These are phyloP conservation scores for Ligdia adustata DNA, from an alignment of 2,888 invertebrate genomes.

Conservation along the genomic window DNA sequence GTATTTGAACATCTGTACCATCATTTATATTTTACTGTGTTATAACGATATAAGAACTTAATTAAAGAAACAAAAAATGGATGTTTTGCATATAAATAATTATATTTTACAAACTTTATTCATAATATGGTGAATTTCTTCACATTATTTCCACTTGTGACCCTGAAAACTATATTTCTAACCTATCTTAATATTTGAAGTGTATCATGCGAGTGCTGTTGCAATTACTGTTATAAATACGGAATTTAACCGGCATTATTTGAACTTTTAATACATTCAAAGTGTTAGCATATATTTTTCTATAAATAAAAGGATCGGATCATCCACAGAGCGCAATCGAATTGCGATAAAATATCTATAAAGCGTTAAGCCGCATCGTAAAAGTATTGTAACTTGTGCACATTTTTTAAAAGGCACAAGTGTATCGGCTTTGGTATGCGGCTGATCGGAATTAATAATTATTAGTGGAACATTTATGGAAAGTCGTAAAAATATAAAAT, in stretches of 20 bases:
- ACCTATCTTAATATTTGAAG: not conserved
- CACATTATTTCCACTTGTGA: not conserved
- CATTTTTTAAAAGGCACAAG: slow-evolving; percentile 55
- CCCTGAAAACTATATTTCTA: not conserved
- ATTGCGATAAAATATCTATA: slow-evolving; percentile 77
- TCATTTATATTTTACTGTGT: no score
- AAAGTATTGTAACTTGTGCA: slow-evolving; percentile 70
- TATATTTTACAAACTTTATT: no score
- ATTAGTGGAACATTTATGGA: slow-evolving; percentile 42
- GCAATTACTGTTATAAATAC: slow-evolving; percentile 32
- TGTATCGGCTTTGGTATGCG: slow-evolving; percentile 29
- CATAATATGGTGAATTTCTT: no score
- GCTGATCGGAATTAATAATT: slow-evolving; percentile 46
- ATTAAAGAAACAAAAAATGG: no score
- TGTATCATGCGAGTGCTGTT: slow-evolving; percentile 7
- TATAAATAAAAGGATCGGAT: slow-evolving; percentile 75
- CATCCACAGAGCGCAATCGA: slow-evolving; percentile 76
- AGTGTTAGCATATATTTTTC: slow-evolving; percentile 69
- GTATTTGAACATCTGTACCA: no score
- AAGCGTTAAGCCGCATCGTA: slow-evolving; percentile 64
- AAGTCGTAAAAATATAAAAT: slow-evolving; percentile 37
- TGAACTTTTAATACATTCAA: slow-evolving; percentile 69
- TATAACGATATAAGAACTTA: no score
- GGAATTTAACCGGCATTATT: slow-evolving; percentile 52
- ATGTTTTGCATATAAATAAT: no score